Base-by-base conservation (phyloP, 2,888 invertebrate genomes). In the Lottia gigantea region DNA sequence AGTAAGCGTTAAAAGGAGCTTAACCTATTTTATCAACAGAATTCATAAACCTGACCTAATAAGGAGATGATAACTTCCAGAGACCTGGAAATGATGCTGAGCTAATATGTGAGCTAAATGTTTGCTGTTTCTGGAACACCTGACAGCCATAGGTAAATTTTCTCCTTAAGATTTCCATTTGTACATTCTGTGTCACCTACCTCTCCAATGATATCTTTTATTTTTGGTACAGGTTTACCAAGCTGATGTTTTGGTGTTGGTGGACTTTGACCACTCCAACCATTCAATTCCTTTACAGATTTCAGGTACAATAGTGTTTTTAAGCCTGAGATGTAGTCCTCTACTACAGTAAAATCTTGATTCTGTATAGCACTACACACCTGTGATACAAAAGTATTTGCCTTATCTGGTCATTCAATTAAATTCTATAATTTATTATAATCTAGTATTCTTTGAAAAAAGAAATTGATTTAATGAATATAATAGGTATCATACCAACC, bases 301-400 rank as follows among this genome's bases (percentile, higher is more conserved):
- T 93, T 91, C 14, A 97, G 89, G 86, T 96, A 98, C 11, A 98
- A 89, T 46, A 97, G 88, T 0, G 97, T 92, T 88, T 95, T 95
- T 15, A 98, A 90, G 0, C 97, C 97, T 0, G 93, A 94, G 70
- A 94, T 92, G 87, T 98, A 99, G 89, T 99, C 98, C 14, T 98
- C 95, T 64, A 99, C 93, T 0, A 99, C 90, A 0, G 98, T 98
- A 86, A 97, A 99, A 89, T 99, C 98, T 90, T 99, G 98, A 90
- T 99, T 99, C 89, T 99, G 98, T 25, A 99, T 92, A 0, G 98
- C 95, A 82, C 97, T 98, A 89, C 98, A 95, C 71, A 97, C 92
- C 93, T 94, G 82, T 0, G 69, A n/a, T 72, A 55, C 68, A n/a
- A n/a, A 26, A 26, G 12, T 40, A 40, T 40, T 40, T 40, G 6